Evolutionary conservation across 2,888 invertebrate species (phyloP), one percentile per base, ranked within the genome.

Genomic region (Ochlodes sylvanus): DNA sequence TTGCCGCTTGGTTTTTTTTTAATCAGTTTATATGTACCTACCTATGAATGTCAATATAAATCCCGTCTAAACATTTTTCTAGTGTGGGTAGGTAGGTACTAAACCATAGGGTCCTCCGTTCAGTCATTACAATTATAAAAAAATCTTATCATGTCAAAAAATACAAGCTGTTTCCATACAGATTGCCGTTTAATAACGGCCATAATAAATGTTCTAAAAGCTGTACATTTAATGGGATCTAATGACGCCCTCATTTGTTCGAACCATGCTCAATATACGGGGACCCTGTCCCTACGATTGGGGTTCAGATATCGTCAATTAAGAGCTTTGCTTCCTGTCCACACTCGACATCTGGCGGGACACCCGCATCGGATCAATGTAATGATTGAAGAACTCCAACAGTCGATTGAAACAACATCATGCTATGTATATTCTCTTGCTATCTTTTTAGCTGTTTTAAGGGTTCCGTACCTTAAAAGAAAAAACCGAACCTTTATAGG

Each of bases 331-430:
- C 55, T 70, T 69, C 69, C 70, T 66, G 69, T 44, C 64, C 62
- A 34, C 17, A 54, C 21, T n/a, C 14, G 44, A 57, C 65, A 65
- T 57, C 65, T 65, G 65, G 47, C 58, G 63, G 55, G 52, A 54
- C 54, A 60, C 70, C 69, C 69, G 67, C 67, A 71, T 72, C 6
- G 52, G 47, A 57, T 71, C 65, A 63, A 68, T 57, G 10, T 21
- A 27, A 63, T 55, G 7, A 50, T 50, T 65, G 41, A 58, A 15
- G 50, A 15, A 47, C 44, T n/a, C 38, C 58, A 15, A 56, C 47
- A 19, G 15, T 55, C 21, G 14, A 50, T 65, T 56, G 21, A 55
- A 55, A 55, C 42, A n/a, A n/a, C n/a, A 42, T n/a, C 12, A 42
- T 42, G 1, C 14, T 41, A n/a, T 42, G 10, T 42, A 6, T 14